Base-by-base conservation (phyloP, 2,113 vertebrate genomes). In the Neodon shergylaensis region DNA sequence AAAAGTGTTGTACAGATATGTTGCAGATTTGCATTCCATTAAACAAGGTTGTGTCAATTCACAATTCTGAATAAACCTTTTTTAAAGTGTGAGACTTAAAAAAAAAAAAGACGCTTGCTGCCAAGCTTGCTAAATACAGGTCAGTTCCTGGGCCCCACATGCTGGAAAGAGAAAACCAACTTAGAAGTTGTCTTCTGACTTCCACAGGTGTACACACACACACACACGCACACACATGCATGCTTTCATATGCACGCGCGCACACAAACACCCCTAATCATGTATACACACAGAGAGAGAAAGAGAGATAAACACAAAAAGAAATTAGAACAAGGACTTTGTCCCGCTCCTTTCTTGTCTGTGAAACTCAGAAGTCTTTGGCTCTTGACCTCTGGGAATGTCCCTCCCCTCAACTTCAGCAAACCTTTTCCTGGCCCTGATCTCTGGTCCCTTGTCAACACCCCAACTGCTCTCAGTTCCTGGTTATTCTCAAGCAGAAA, bases 401-500 rank as follows among this genome's bases (percentile, higher is more conserved):
- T 61, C 7, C 47, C 17, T 87, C 65, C 12, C 39, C 39, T 70
- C 84, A 36, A 7, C 49, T 42, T 28, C 24, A 0, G 22, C 22
- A 26, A 73, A 36, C 33, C 33, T 68, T 72, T 79, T 73, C 13
- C 63, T 58, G 47, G 19, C n/a, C 78, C 79, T n/a, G 36, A 13
- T 8, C n/a, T 28, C 33, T 31, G 39, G 36, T 61, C 39, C 13
- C 63, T 7, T 76, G 14, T 93, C 49, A 4, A 49, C 14, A 9
- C 19, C 70, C 76, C 33, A 61, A 63, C 58, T 85, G 61, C 28
- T 63, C 63, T 85, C 7, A 47, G 39, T 31, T 63, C 52, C 78
- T 47, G 7, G 31, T 73, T 26, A 7, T 66, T 26, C 61, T 63
- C 63, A 86, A 28, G 39, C 36, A 94, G 70, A 95, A 90, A 94